Percentiles rank a stretch among this genome's conserved stretches.
Conservation (phyloP, 2,113 vertebrate species). For the Argyrosomus japonicus region DNA sequence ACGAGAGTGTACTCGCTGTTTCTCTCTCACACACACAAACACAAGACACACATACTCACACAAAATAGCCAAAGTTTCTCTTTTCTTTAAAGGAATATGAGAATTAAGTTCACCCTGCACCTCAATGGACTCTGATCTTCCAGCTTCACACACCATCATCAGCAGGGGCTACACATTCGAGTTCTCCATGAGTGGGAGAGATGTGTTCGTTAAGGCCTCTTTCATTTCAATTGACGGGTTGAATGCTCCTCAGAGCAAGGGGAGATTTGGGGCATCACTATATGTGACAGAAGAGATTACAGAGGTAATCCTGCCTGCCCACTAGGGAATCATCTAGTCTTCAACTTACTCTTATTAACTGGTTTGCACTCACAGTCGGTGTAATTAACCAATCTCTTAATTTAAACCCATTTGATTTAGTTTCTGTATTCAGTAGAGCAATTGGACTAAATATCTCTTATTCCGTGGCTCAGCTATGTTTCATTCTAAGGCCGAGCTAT, state of each 20-base stretch:
- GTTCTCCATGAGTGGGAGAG: slow-evolving; percentile 69
- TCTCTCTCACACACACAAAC: slow-evolving; percentile 15
- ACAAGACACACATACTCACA: background rate
- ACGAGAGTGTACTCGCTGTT: background rate
- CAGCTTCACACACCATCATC: slow-evolving; percentile 66
- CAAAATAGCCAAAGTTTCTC: slow-evolving; percentile 35
- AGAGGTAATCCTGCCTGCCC: slow-evolving; percentile 86
- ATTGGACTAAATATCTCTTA: slow-evolving; percentile 80
- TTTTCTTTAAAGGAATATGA: slow-evolving; percentile 67
- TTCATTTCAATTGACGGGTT: slow-evolving; percentile 85
- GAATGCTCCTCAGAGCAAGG: slow-evolving; percentile 84
- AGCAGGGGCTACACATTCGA: slow-evolving; percentile 53
- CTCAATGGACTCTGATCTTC: slow-evolving; percentile 71
- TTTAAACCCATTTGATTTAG: slow-evolving; percentile 79
- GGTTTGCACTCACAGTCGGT: slow-evolving; percentile 67
- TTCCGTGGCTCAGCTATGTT: slow-evolving; percentile 78
- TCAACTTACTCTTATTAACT: slow-evolving; percentile 90
- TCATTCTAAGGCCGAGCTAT: slow-evolving; percentile 78
- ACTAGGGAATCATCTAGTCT: slow-evolving; percentile 82
- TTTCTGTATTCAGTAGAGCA: slow-evolving; percentile 76
- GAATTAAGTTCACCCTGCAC: slow-evolving; percentile 45
- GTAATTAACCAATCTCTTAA: slow-evolving; percentile 81
- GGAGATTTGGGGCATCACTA: slow-evolving; percentile 87
- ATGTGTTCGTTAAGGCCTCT: slow-evolving; percentile 77
- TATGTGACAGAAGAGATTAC: slow-evolving; percentile 91